phyloP scores from a whole-genome alignment of 2,888 invertebrate species.

The Ptychoptera contaminata region DNA sequence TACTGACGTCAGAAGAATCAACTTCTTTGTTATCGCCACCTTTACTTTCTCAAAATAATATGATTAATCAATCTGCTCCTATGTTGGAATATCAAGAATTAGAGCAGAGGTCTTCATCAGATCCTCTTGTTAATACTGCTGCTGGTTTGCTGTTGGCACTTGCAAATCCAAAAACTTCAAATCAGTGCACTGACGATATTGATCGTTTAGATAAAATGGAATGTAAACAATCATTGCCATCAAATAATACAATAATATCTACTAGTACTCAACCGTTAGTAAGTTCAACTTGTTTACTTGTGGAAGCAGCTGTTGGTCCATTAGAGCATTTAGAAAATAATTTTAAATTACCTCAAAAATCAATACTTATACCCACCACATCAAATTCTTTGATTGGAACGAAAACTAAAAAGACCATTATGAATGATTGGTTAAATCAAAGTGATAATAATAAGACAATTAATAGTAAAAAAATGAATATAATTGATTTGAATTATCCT shows the following conservation, averaged over 20 bases:
- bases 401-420: conserved; percentile 81
- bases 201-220: neutral
- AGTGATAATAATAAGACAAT: conserved; percentile 34
- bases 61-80: conserved; percentile 37
- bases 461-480: conserved; percentile 14
- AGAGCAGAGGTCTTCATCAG: conserved; percentile 9
- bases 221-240: neutral
- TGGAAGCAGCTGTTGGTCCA: conserved; percentile 73
- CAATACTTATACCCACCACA: too few species aligned
- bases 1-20: conserved; percentile 59
- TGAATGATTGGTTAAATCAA: conserved; percentile 81
- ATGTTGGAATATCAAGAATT: conserved; percentile 24
- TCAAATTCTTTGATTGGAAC: conserved; percentile 12
- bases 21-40: conserved; percentile 38
- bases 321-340: conserved; percentile 42
- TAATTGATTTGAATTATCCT: conserved; percentile 14
- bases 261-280: conserved; percentile 25
- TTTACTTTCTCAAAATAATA: conserved; percentile 14
- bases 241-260: neutral
- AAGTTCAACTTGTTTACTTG: conserved; percentile 65
- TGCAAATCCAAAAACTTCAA: conserved; percentile 26
- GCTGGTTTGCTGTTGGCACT: conserved; percentile 42
- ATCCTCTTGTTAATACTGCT: conserved; percentile 28
- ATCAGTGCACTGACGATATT: too few species aligned
- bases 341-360: conserved; percentile 39